Evolutionary conservation across 2,113 vertebrate genomes (phyloP), one percentile per base, ranked within the genome.

Genomic region (Microtus richardsoni): DNA sequence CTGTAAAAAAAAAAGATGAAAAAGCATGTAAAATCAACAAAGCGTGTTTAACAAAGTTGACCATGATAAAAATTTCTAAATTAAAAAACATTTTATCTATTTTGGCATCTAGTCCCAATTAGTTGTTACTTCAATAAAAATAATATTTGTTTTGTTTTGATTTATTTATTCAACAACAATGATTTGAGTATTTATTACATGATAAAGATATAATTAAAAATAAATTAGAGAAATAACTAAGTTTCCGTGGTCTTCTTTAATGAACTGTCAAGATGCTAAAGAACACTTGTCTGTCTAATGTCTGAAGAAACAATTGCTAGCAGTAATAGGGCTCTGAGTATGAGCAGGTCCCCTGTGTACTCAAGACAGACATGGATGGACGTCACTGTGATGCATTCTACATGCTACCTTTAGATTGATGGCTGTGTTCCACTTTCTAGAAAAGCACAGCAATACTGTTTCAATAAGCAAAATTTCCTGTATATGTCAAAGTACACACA

Each of bases 1-100:
- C 47, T 73, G 41, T 64, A 12, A 88, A 96, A 96, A 96, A 96
- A 17, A 19, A 95, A 82, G 4, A 79, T 73, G 52, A 10, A 1
- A 80, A 83, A 52, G 66, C 58, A 49, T 49, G 22, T 90, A 13
- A 60, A 88, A 62, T 41, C 10, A 30, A 9, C 3, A 44, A 36
- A 41, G 13, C 4, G 9, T n/a, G 44, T 82, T n/a, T 39, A 68
- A 79, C 33, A 33, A 28, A 64, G 79, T 21, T 36, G 44, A 21
- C 9, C 33, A 19, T 77, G 36, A 78, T 64, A 47, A 84, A 77
- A 30, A 2, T 83, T 30, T n/a, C 49, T 68, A 13, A 30, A 64
- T 39, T 93, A 64, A 52, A 54, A 64, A 28, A 64, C 68, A 83
- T 54, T 4, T 91, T 75, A 1, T 26, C 0, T 39, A 7, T 41